These are phyloP conservation scores for Carposina sasakii DNA, from an alignment of 1,140 invertebrate species.

Conservation along the genomic window DNA sequence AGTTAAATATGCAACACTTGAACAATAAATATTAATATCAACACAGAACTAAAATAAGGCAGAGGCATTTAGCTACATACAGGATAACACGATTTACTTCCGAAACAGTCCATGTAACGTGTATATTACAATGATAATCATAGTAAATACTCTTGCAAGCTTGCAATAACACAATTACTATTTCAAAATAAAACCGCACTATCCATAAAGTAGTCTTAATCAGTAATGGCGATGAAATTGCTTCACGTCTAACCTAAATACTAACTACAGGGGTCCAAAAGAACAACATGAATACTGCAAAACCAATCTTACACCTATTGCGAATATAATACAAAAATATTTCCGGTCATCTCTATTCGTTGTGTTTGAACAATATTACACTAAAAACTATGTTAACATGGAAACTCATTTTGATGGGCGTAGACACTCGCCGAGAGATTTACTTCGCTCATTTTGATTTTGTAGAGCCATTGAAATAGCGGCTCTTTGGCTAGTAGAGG, in stretches of 20 bases:
- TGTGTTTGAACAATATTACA: slow-evolving; percentile 44
- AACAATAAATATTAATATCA: slow-evolving; percentile 17
- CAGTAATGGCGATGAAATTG: slow-evolving; percentile 34
- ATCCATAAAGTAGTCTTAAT: too few relatives aligned
- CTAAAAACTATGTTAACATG: slow-evolving; percentile 29
- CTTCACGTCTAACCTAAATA: slow-evolving; percentile 35
- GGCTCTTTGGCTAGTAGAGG: too few relatives aligned
- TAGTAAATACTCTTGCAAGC: too few relatives aligned
- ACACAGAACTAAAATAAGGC: slow-evolving; percentile 27
- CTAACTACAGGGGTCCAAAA: slow-evolving; percentile 31
- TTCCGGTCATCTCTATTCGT: slow-evolving; percentile 36
- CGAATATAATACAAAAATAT: slow-evolving; percentile 56
- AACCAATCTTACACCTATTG: slow-evolving; percentile 44
- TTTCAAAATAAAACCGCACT: too few relatives aligned
- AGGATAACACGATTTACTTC: too few relatives aligned
- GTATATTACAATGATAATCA: too few relatives aligned
- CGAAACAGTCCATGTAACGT: too few relatives aligned
- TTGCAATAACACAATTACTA: too few relatives aligned
- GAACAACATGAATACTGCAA: slow-evolving; percentile 47
- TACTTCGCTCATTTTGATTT: too few relatives aligned
- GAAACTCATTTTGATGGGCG: not conserved
- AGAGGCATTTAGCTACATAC: slow-evolving; percentile 48
- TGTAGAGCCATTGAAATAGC: too few relatives aligned
- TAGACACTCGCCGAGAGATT: too few relatives aligned
- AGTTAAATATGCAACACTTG: slow-evolving; percentile 26